phyloP scores from a whole-genome alignment of 2,888 invertebrate genomes.

The Hesperia comma region DNA sequence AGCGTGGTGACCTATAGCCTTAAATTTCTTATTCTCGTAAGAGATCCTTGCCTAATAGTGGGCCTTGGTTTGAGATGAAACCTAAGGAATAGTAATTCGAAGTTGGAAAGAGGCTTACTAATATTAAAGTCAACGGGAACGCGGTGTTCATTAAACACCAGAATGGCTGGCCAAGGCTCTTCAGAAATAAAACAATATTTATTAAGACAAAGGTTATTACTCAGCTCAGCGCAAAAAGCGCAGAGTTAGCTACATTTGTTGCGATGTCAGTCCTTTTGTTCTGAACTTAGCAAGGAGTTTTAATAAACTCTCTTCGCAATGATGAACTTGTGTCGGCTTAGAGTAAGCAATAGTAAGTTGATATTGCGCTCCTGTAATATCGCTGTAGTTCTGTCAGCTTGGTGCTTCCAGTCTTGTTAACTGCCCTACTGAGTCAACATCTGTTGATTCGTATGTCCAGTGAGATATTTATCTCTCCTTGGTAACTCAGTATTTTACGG shows the following conservation, averaged over 20 bases:
- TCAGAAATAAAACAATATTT: conserved; percentile 31
- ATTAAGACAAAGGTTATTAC: conserved; percentile 31
- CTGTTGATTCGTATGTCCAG: too few species aligned
- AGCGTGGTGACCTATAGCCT: too few species aligned
- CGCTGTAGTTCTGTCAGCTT: conserved; percentile 1
- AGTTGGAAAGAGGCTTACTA: too few species aligned
- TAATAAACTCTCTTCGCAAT: conserved; percentile 38
- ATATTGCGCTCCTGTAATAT: conserved; percentile 2
- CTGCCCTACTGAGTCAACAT: too few species aligned
- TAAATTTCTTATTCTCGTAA: too few species aligned
- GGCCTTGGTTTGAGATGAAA: too few species aligned
- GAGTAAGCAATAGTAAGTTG: conserved; percentile 7
- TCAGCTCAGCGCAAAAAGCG: conserved; percentile 34
- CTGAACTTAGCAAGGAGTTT: conserved; percentile 40
- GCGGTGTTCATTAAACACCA: not conserved
- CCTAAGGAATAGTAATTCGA: too few species aligned
- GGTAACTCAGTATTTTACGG: too few species aligned
- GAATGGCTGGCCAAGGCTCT: conserved; percentile 12
- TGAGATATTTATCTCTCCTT: too few species aligned
- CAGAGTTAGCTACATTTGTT: conserved; percentile 31
- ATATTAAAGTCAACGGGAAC: not conserved
- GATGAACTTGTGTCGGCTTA: conserved; percentile 31
- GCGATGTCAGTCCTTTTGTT: conserved; percentile 40
- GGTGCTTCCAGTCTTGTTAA: not conserved
- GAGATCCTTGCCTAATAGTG: too few species aligned